phyloP scores from a whole-genome alignment of 2,797 vertebrate genomes.

The Oreortyx pictus region DNA sequence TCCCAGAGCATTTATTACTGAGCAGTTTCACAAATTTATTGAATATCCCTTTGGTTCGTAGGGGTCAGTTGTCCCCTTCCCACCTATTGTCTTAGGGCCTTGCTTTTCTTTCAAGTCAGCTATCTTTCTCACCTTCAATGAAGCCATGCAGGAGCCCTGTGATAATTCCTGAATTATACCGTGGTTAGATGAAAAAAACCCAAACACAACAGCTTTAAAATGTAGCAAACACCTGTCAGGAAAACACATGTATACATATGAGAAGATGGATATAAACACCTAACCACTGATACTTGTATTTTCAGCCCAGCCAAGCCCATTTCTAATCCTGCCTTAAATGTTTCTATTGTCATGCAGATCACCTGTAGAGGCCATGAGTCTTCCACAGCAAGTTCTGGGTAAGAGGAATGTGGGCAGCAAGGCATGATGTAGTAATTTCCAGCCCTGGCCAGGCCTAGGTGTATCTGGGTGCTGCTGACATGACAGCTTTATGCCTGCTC shows the following conservation, averaged over 20 bases:
- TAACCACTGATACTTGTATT: background rate
- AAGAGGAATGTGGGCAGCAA: background rate
- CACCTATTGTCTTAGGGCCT: background rate
- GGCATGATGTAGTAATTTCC: background rate
- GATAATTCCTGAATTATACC: background rate
- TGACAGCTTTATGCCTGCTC: constrained; percentile 20
- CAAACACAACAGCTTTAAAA: background rate
- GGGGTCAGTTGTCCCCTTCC: background rate
- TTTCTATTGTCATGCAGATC: background rate
- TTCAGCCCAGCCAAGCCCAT: background rate
- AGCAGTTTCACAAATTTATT: background rate
- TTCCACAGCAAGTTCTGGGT: background rate
- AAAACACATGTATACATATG: background rate
- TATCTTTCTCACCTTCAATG: background rate
- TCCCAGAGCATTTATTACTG: background rate
- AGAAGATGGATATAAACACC: background rate
- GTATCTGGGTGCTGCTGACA: background rate
- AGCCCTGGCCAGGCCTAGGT: background rate
- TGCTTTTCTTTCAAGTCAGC: background rate
- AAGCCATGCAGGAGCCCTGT: background rate
- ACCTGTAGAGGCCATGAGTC: fast-evolving
- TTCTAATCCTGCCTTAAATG: background rate
- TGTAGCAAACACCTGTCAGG: background rate
- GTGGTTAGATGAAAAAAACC: background rate
- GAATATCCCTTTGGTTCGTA: background rate